These are phyloP conservation scores for Podilymbus podiceps DNA, from an alignment of 2,113 vertebrate species.

Conservation along the genomic window DNA sequence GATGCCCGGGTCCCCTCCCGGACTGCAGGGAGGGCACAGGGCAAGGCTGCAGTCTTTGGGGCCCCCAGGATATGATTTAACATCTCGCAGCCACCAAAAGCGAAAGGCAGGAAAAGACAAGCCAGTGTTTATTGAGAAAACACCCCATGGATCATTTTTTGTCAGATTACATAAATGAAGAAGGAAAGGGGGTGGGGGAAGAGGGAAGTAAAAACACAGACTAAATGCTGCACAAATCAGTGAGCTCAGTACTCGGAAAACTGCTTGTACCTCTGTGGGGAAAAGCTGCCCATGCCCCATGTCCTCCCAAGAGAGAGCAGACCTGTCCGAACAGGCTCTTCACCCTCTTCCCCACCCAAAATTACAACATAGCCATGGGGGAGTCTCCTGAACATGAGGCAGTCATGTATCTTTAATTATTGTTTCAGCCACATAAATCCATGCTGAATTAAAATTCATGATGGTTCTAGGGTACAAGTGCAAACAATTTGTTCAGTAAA, in stretches of 20 bases:
- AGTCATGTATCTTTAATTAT: slow-evolving; percentile 74
- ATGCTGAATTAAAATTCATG: slow-evolving; percentile 83
- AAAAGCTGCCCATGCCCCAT: not conserved
- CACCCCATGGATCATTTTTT: not conserved
- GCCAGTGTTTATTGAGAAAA: not conserved
- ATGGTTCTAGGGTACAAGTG: slow-evolving; percentile 82
- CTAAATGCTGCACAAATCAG: not conserved
- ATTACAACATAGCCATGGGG: not conserved
- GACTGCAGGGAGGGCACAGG: not conserved
- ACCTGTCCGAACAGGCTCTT: not conserved
- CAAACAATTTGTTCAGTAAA: slow-evolving; percentile 83
- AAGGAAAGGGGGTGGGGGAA: not conserved
- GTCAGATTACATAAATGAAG: not conserved
- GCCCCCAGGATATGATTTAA: not conserved
- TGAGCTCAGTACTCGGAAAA: not conserved
- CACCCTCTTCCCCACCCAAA: not conserved
- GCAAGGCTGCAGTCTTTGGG: not conserved
- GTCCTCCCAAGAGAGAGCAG: not conserved
- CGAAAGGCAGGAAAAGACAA: not conserved
- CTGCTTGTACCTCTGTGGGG: not conserved
- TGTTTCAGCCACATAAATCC: slow-evolving; percentile 75
- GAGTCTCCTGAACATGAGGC: not conserved
- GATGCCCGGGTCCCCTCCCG: accelerated
- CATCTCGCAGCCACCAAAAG: not conserved
- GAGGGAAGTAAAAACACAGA: not conserved